A percentile compares a stretch with the other conserved stretches of the same genome.
phyloP scores from a whole-genome alignment of 2,797 vertebrate genomes.

The Periparus ater region DNA sequence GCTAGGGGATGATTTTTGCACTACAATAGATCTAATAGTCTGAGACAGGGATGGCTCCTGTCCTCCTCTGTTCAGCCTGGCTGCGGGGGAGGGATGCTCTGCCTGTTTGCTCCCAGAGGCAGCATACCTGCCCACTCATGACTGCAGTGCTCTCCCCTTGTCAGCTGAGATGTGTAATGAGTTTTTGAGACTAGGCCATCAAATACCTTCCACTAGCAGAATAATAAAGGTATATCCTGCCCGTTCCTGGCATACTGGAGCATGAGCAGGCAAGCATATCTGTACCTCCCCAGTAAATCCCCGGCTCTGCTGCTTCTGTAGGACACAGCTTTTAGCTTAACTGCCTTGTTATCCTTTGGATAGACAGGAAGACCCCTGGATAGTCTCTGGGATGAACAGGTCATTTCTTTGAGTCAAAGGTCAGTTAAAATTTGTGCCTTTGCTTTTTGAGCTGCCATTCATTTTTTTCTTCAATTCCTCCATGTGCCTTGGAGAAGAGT shows the following conservation, averaged over 20 bases:
- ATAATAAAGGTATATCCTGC: not conserved
- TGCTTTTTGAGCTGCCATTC: not conserved
- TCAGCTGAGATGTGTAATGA: not conserved
- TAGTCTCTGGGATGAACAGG: not conserved
- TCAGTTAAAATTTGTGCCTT: slow-evolving; percentile 5
- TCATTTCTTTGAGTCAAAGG: not conserved
- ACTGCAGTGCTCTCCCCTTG: not conserved
- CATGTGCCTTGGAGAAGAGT: not conserved
- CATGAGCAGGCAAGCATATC: not conserved
- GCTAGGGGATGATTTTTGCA: not conserved
- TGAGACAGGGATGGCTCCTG: not conserved
- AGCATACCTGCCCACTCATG: not conserved
- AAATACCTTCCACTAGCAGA: not conserved
- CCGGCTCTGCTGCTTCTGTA: not conserved
- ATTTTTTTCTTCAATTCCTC: not conserved
- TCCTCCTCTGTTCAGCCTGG: not conserved
- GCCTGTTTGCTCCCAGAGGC: not conserved
- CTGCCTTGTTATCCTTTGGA: slow-evolving; percentile 9
- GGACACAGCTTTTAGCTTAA: slow-evolving; percentile 12
- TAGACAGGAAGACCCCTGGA: not conserved
- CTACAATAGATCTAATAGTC: not conserved
- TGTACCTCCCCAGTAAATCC: not conserved
- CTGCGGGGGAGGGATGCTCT: not conserved
- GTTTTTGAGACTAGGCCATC: not conserved
- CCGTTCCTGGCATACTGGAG: not conserved